These are phyloP conservation scores for Motacilla tschutschensis DNA, from an alignment of 2,113 vertebrate species.

Conservation along the genomic window DNA sequence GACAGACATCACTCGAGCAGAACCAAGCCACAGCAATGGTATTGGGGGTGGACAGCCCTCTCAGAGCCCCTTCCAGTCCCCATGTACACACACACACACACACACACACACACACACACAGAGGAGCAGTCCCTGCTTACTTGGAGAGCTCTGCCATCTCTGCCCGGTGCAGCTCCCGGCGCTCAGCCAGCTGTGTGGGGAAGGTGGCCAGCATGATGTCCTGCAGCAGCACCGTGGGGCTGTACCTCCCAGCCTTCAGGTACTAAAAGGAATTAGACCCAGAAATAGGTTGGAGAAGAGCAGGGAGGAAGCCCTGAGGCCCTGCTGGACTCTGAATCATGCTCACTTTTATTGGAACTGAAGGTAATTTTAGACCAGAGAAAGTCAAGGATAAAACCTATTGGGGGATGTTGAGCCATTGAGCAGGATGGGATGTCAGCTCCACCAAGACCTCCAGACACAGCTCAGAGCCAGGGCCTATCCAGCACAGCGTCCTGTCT, in stretches of 20 bases:
- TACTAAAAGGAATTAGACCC: constrained; percentile 69
- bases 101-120: background rate
- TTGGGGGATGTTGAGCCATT: background rate
- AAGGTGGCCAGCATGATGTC: constrained; percentile 79
- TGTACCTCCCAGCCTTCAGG: constrained; percentile 86
- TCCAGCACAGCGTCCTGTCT: background rate
- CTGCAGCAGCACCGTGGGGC: constrained; percentile 76
- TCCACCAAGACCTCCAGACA: background rate
- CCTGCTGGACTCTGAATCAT: background rate
- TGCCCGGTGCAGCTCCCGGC: constrained; percentile 76
- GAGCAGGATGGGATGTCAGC: background rate
- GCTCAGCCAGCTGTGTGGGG: constrained; percentile 77
- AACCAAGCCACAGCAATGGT: background rate
- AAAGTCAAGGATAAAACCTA: background rate
- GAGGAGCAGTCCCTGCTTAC: constrained; percentile 55
- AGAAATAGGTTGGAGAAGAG: background rate
- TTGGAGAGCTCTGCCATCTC: constrained; percentile 91
- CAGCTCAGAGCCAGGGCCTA: background rate
- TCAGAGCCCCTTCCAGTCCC: background rate
- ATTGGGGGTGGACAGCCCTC: background rate
- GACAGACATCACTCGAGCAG: background rate
- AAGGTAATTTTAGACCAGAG: constrained; percentile 8
- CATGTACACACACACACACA: accelerated
- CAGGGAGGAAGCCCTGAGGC: background rate
- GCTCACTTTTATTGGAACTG: background rate